phyloP scores from a whole-genome alignment of 2,113 vertebrate species.

The Equus quagga region DNA sequence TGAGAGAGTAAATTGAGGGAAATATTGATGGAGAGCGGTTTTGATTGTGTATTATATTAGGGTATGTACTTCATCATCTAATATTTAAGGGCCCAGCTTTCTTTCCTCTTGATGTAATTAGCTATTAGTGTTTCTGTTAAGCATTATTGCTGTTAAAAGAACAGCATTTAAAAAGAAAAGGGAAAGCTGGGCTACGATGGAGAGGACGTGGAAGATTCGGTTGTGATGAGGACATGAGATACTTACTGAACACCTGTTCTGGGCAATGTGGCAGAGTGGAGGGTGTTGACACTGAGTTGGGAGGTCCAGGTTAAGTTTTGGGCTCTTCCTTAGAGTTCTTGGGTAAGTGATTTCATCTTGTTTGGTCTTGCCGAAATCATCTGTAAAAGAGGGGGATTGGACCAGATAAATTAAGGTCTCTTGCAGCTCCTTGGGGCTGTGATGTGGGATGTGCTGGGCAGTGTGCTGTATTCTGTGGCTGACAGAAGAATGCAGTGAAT shows the following conservation, averaged over 20 bases:
- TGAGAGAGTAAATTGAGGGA: not conserved
- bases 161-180: not conserved
- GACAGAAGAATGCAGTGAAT: not conserved
- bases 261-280: not conserved
- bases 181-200: not conserved
- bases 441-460: not conserved
- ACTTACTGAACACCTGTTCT: not conserved
- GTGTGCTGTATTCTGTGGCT: not conserved
- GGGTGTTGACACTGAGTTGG: not conserved
- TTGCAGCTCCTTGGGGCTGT: not conserved
- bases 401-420: not conserved
- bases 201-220: not conserved
- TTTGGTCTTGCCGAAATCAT: not conserved
- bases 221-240: not conserved
- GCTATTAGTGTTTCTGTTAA: not conserved
- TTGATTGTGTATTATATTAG: not conserved
- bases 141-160: not conserved
- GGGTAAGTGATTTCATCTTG: not conserved
- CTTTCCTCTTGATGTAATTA: slow-evolving; percentile 11
- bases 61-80: not conserved
- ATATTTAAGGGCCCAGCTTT: not conserved
- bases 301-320: not conserved
- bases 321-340: not conserved
- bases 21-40: not conserved
- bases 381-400: not conserved